phyloP scores from a whole-genome alignment of 2,797 vertebrate species.

The Astyanax mexicanus region DNA sequence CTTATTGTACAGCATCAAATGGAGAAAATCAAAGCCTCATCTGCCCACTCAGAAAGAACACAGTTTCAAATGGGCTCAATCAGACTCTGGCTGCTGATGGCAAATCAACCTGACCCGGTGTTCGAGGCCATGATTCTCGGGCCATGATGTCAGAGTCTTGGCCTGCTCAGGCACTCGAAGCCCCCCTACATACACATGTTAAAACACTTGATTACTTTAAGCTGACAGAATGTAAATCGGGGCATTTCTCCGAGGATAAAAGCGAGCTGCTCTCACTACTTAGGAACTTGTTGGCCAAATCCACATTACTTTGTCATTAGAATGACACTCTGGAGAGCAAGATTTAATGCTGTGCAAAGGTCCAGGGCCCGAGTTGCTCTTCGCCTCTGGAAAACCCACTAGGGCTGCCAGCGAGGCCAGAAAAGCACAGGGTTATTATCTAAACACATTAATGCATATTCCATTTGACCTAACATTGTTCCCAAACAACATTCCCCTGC shows the following conservation, averaged over 20 bases:
- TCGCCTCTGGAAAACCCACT: constrained; percentile 45
- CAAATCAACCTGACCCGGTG: too few species aligned
- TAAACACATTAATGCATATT: constrained; percentile 56
- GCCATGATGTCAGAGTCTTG: too few species aligned
- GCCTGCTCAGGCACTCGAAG: too few species aligned
- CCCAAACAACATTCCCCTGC: constrained; percentile 43
- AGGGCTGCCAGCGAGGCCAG: constrained; percentile 29
- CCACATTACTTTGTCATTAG: constrained; percentile 33
- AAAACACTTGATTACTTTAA: neutral
- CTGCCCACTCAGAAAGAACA: too few species aligned
- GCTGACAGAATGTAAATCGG: constrained; percentile 27
- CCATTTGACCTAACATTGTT: constrained; percentile 57
- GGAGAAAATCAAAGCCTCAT: too few species aligned
- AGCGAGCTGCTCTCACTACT: neutral
- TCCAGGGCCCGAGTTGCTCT: constrained; percentile 8
- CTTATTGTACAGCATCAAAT: too few species aligned
- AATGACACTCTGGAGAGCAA: constrained; percentile 34
- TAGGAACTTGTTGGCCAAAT: constrained; percentile 20
- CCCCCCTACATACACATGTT: neutral
- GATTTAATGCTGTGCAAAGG: constrained; percentile 42
- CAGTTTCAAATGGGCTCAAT: too few species aligned
- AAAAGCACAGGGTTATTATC: constrained; percentile 48
- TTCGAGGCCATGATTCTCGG: too few species aligned
- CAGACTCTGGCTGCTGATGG: too few species aligned
- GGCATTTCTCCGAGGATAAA: constrained; percentile 18